phyloP scores from a whole-genome alignment of 2,888 invertebrate genomes.

The Eucera pruinosa region DNA sequence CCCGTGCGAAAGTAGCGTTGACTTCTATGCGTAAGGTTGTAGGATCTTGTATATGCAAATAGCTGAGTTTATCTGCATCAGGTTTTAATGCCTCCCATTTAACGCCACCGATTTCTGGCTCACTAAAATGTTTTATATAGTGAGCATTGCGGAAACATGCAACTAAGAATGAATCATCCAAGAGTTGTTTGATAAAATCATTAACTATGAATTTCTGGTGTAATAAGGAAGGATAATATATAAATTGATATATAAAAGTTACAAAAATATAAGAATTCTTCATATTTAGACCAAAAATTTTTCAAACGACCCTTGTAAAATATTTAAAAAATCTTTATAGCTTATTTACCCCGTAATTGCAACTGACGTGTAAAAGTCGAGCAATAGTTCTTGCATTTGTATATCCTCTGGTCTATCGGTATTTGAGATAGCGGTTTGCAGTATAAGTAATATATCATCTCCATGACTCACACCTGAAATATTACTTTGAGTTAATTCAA shows the following conservation, averaged over 20 bases:
- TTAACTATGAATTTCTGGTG: no score
- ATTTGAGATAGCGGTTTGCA: slow-evolving; percentile 74
- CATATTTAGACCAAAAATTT: no score
- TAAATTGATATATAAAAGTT: not conserved
- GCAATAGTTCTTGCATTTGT: slow-evolving; percentile 84
- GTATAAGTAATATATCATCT: slow-evolving; percentile 83
- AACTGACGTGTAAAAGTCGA: slow-evolving; percentile 86
- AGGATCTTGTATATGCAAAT: slow-evolving; percentile 7
- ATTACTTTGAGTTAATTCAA: slow-evolving; percentile 28
- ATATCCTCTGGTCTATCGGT: slow-evolving; percentile 79
- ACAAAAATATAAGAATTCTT: no score
- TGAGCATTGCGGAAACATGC: no score
- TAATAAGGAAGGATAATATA: not conserved
- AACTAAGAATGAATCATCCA: no score
- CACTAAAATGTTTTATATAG: slow-evolving; percentile 7
- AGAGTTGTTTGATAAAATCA: no score
- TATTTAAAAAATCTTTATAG: no score
- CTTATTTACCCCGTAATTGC: slow-evolving; percentile 83
- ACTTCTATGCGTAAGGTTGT: not conserved
- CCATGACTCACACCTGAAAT: slow-evolving; percentile 82
- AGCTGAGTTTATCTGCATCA: not conserved
- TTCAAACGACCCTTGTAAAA: no score
- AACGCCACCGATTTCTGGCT: not conserved
- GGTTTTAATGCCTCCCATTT: slow-evolving; percentile 5
- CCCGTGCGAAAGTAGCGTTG: slow-evolving; percentile 3